Conservation (phyloP, 1,140 invertebrate genomes). For the Zaprionus davidi region DNA sequence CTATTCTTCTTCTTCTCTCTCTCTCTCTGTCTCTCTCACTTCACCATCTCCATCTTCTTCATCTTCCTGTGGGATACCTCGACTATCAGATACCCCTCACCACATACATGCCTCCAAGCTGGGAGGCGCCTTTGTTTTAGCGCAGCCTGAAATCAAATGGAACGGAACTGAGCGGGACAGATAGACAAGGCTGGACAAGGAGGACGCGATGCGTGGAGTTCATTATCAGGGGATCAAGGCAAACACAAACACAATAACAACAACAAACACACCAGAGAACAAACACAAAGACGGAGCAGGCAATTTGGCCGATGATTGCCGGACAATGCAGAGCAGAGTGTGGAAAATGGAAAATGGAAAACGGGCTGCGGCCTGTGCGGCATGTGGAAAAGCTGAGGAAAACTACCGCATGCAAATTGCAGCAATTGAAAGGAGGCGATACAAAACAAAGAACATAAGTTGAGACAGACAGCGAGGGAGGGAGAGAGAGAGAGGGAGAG, state of each 20-base stretch:
- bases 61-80: too few relatives aligned
- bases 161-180: background rate
- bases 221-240: constrained; percentile 36
- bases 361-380: constrained; percentile 12
- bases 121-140: too few relatives aligned
- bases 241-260: constrained; percentile 24
- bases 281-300: constrained; percentile 44
- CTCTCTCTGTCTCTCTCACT: too few relatives aligned
- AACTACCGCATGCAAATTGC: constrained; percentile 45
- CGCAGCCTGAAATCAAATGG: background rate
- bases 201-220: constrained; percentile 7
- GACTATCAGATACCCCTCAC: too few relatives aligned
- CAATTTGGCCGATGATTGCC: constrained; percentile 42
- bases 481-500: background rate
- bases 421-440: constrained; percentile 32
- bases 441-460: background rate
- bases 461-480: background rate
- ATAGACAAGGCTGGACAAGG: background rate
- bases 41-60: too few relatives aligned
- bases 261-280: background rate
- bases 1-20: too few relatives aligned
- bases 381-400: constrained; percentile 16
- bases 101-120: too few relatives aligned
- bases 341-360: constrained; percentile 21
- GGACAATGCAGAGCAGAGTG: constrained; percentile 21